Conservation (phyloP, 2,113 vertebrate species). For the Caracal caracal region DNA sequence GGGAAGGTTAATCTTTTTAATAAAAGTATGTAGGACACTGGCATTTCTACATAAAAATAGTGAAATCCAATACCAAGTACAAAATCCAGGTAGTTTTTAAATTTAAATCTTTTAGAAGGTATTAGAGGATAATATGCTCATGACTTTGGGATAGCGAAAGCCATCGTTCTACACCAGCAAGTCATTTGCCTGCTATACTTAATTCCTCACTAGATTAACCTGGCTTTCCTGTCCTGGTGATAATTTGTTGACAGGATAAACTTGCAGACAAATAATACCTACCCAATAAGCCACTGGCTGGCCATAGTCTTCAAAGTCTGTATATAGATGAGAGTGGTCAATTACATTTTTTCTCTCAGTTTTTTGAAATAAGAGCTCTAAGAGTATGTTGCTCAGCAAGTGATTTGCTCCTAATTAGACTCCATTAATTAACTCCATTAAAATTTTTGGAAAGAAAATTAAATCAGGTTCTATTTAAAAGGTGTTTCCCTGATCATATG, state of each 20-base stretch:
- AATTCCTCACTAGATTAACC: not conserved
- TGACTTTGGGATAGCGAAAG: not conserved
- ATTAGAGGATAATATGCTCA: not conserved
- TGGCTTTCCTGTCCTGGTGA: not conserved
- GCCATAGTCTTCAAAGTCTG: not conserved
- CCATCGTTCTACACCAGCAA: not conserved
- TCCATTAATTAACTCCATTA: slow-evolving; percentile 27
- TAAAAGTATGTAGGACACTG: not conserved
- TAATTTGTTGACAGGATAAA: not conserved
- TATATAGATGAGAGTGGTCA: not conserved
- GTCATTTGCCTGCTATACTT: not conserved
- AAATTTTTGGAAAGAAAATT: slow-evolving; percentile 18
- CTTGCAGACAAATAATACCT: not conserved
- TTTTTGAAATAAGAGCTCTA: not conserved
- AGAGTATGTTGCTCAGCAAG: not conserved
- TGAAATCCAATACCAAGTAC: not conserved
- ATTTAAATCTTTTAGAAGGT: not conserved
- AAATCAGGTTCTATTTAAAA: slow-evolving; percentile 32
- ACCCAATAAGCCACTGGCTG: not conserved
- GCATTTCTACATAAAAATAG: not conserved
- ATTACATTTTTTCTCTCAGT: not conserved
- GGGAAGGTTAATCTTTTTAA: not conserved
- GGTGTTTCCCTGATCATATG: slow-evolving; percentile 19
- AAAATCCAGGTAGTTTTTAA: not conserved
- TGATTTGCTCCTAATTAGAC: slow-evolving; percentile 23